Evolutionary conservation across 64 coral and sea anemone genomes (phyloP).

Genomic region (Porites australiensis): DNA sequence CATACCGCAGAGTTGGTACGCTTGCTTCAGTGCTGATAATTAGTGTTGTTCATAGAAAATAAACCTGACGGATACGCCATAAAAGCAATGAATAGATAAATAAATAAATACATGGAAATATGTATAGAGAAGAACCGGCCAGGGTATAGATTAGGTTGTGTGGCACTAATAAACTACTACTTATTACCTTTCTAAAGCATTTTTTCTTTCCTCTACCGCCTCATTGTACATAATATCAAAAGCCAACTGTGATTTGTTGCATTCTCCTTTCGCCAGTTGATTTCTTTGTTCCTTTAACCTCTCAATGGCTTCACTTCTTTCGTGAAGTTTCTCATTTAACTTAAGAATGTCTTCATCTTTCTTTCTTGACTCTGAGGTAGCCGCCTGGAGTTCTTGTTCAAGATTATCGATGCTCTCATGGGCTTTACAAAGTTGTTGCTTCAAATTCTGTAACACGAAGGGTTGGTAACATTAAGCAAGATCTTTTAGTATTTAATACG

Average conservation of each 20-base stretch:
- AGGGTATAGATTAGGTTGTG: too few species aligned
- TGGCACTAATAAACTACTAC: neutral
- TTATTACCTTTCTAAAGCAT: slow-evolving; percentile 74
- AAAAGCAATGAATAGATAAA: too few species aligned
- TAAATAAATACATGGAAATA: too few species aligned
- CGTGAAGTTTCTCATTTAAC: slow-evolving; percentile 43
- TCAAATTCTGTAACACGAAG: slow-evolving; percentile 22
- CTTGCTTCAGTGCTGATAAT: too few species aligned
- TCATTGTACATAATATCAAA: slow-evolving; percentile 77
- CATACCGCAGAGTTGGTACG: too few species aligned
- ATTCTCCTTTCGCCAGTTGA: slow-evolving; percentile 55
- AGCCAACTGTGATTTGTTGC: slow-evolving; percentile 50
- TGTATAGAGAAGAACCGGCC: too few species aligned
- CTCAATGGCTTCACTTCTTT: slow-evolving; percentile 49
- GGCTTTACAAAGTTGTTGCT: slow-evolving; percentile 63
- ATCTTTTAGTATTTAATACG: neutral
- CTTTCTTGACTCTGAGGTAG: slow-evolving; percentile 45
- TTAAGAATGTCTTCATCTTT: slow-evolving; percentile 57
- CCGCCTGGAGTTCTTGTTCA: slow-evolving; percentile 38
- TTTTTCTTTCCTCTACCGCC: slow-evolving; percentile 66
- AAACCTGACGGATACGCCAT: too few species aligned
- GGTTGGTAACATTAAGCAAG: neutral
- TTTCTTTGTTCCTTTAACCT: slow-evolving; percentile 72
- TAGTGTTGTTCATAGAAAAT: too few species aligned
- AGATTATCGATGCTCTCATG: slow-evolving; percentile 61